Evolutionary conservation across 1,140 invertebrate genomes (phyloP), one percentile per base, ranked within the genome.

Genomic region (Littorina saxatilis): DNA sequence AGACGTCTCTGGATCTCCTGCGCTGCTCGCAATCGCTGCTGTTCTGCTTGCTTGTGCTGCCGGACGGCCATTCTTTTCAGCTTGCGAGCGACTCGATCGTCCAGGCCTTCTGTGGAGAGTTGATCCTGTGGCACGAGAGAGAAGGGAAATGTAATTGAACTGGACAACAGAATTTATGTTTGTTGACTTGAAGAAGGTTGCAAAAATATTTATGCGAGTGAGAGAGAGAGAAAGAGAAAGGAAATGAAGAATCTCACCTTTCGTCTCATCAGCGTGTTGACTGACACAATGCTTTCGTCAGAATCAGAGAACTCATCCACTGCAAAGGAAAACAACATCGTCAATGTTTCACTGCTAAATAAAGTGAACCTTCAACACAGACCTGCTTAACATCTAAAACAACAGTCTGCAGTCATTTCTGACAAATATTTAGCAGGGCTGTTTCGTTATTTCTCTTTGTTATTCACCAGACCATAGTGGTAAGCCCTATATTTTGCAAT

Each of bases 1-100:
- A 97, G 93, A 91, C 97, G 96, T 35, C 96, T 94, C 92, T 97
- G 96, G 85, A 97, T 96, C 92, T 97, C 96, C 94, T 97, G 96
- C 85, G 96, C 96, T 94, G 96, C 96, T 83, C 96, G 94, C 87
- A 96, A 94, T 87, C 96, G 94, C 93, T 97, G 97, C 73, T 96
- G 93, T 90, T 97, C 96, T 83, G 95, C 95, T 92, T 96, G 96
- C 88, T 95, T 94, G 92, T 94, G 93, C 70, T 93, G 93, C 87
- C 93, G 93, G 50, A 91, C 90, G 20, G 92, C 93, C 43, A 93
- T 91, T 63, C 91, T 90, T 63, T 92, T 88, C 40, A 91, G 86
- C 73, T 91, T 88, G n/a, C 85, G 58, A 15, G 89, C 86, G n/a
- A 88, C 85, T 27, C 85, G 84, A 13, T 87, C 85, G 81, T 90